These are phyloP conservation scores for Nymphicus hollandicus DNA, from an alignment of 2,113 vertebrate species.

Conservation along the genomic window DNA sequence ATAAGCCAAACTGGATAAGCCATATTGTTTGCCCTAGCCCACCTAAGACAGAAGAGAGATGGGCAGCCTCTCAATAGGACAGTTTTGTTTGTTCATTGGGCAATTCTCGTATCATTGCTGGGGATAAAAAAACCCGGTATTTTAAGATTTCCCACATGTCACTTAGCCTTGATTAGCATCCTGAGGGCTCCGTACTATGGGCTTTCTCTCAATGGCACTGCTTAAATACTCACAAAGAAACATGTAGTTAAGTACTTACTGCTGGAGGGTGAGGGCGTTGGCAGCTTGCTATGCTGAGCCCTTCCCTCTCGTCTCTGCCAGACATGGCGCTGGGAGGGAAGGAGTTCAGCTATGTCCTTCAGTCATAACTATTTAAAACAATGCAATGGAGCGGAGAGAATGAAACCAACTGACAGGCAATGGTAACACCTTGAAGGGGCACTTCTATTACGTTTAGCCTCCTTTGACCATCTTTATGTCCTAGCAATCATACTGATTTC, in stretches of 20 bases:
- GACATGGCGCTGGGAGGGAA: fast-evolving
- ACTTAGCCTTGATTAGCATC: neutral
- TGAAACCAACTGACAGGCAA: neutral
- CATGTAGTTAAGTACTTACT: neutral
- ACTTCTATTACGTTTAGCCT: neutral
- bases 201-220: neutral
- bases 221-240: neutral
- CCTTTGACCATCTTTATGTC: neutral
- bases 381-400: neutral
- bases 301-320: neutral
- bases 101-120: neutral
- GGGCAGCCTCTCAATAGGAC: neutral
- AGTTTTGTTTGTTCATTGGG: neutral
- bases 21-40: neutral
- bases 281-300: neutral
- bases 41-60: neutral
- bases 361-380: neutral
- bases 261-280: neutral
- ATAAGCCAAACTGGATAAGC: neutral
- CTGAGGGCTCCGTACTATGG: neutral
- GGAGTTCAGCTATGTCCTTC: neutral
- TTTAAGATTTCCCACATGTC: neutral
- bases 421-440: neutral
- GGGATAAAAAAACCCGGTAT: neutral
- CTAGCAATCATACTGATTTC: neutral